Evolutionary conservation across 1,140 invertebrate species (phyloP).

Genomic region (Drosophila kikkawai): DNA sequence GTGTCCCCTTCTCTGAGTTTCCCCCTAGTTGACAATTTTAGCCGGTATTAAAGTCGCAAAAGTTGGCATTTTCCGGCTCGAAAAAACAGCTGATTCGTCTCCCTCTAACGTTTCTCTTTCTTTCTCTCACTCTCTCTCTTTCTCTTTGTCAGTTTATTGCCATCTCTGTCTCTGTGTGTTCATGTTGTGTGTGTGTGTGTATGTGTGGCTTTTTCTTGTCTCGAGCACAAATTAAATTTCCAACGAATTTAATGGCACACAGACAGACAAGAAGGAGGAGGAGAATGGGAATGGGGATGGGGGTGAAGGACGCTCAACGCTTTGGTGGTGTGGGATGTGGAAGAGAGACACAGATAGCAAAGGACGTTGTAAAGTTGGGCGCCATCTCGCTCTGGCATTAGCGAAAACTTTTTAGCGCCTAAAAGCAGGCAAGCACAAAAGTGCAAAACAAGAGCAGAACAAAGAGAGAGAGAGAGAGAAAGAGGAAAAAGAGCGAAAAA

Average conservation of each 20-base stretch:
- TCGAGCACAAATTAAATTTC: slow-evolving; percentile 76
- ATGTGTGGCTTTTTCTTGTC: slow-evolving; percentile 54
- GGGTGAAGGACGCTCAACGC: slow-evolving; percentile 4
- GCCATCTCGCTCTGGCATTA: slow-evolving; percentile 18
- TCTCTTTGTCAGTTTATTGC: slow-evolving; percentile 1
- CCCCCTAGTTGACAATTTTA: slow-evolving; percentile 18
- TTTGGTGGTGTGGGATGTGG: slow-evolving; percentile 1
- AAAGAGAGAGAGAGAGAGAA: background rate
- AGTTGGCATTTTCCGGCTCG: slow-evolving; percentile 32
- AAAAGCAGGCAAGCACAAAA: slow-evolving; percentile 38
- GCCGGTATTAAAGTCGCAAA: slow-evolving; percentile 26
- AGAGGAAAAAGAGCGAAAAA: slow-evolving; percentile 6
- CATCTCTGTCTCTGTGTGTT: slow-evolving; percentile 3
- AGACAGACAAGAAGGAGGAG: slow-evolving; percentile 33
- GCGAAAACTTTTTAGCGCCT: slow-evolving; percentile 40
- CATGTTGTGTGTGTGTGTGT: slow-evolving; percentile 20
- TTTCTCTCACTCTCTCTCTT: background rate
- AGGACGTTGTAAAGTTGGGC: slow-evolving; percentile 39
- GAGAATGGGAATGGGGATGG: background rate
- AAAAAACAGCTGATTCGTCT: slow-evolving; percentile 44
- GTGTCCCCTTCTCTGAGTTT: background rate
- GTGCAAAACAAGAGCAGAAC: slow-evolving; percentile 10
- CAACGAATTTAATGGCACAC: slow-evolving; percentile 75
- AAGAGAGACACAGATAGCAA: slow-evolving; percentile 35
- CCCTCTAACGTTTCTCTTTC: background rate